phyloP scores from a whole-genome alignment of 1,140 invertebrate genomes.

The Polypedilum vanderplanki region DNA sequence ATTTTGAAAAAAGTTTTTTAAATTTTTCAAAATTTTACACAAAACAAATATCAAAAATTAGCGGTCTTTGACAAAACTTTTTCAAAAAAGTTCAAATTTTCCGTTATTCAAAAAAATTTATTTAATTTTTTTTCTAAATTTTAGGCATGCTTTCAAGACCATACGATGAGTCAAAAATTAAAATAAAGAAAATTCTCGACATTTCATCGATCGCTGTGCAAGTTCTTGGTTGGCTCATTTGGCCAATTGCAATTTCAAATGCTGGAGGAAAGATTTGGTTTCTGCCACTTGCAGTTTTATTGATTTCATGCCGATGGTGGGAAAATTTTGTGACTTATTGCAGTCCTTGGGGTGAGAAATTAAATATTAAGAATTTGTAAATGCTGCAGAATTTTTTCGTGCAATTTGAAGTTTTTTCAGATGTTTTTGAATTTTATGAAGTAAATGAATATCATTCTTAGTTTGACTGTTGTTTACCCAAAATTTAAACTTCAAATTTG shows the following conservation, averaged over 20 bases:
- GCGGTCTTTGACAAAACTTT: too few species aligned
- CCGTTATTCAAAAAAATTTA: conserved; percentile 30
- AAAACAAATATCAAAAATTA: too few species aligned
- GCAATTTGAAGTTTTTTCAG: conserved; percentile 42
- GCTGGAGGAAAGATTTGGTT: conserved; percentile 48
- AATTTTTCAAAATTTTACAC: too few species aligned
- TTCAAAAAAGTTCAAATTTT: neutral
- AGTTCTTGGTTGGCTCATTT: conserved; percentile 56
- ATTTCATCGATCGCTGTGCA: conserved; percentile 52
- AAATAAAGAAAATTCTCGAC: conserved; percentile 48
- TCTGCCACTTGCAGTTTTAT: conserved; percentile 56
- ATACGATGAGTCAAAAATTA: conserved; percentile 38
- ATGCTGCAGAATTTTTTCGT: too few species aligned
- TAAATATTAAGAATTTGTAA: too few species aligned
- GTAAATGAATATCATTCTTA: neutral
- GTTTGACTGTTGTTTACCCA: neutral
- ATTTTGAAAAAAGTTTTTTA: neutral
- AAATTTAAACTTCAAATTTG: too few species aligned
- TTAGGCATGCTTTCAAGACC: conserved; percentile 8
- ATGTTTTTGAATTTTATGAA: neutral
- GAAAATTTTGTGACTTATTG: conserved; percentile 66
- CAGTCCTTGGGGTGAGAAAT: conserved; percentile 41
- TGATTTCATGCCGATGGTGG: conserved; percentile 79
- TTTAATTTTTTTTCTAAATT: neutral
- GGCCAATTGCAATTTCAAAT: conserved; percentile 50